Evolutionary conservation across 2,113 vertebrate genomes (phyloP).

Genomic region (Xerus inauris): DNA sequence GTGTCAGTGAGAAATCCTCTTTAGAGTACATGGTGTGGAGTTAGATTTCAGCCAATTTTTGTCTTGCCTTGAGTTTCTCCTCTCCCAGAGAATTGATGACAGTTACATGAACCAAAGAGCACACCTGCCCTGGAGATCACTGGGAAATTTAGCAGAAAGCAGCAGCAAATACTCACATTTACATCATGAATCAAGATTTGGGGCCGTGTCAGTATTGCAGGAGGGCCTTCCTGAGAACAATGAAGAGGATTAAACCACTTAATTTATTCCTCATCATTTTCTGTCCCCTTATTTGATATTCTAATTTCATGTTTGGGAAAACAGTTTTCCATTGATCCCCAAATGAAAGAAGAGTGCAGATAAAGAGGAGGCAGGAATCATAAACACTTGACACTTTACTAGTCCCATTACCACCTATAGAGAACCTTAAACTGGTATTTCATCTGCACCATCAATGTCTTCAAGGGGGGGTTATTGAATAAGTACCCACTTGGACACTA

Average conservation of each 20-base stretch:
- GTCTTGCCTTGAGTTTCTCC: background rate
- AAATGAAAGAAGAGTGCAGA: background rate
- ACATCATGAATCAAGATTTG: background rate
- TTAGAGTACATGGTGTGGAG: background rate
- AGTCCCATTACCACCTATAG: background rate
- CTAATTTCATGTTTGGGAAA: background rate
- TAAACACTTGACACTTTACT: background rate
- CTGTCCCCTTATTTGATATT: background rate
- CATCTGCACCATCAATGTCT: background rate
- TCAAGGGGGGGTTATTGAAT: background rate
- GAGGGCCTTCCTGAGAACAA: background rate
- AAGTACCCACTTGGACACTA: background rate
- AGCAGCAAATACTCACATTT: background rate
- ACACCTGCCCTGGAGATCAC: background rate
- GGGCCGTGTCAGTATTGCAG: background rate
- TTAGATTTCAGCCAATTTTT: background rate
- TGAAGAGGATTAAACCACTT: background rate
- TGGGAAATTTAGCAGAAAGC: background rate
- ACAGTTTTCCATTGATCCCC: background rate
- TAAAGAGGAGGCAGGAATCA: background rate
- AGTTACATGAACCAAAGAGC: background rate
- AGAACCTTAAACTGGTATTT: background rate
- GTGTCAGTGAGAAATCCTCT: background rate
- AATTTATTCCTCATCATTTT: background rate
- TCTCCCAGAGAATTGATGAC: background rate